These are phyloP conservation scores for Ectropis crepuscularia DNA, from an alignment of 2,888 invertebrate genomes.

Conservation along the genomic window DNA sequence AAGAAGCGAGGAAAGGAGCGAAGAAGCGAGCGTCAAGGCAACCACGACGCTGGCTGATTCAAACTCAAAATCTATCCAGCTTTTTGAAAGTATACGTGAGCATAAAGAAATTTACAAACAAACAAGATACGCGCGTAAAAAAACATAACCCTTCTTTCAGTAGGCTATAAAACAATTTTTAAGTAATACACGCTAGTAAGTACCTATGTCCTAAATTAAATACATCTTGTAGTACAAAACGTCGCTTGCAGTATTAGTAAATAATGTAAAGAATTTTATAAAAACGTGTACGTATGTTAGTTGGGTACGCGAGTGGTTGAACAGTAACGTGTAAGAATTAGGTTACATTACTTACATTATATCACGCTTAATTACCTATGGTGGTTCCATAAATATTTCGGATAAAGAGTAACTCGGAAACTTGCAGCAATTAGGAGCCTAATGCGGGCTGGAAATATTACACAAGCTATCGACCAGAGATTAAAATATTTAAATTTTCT, in stretches of 20 bases:
- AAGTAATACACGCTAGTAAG: not conserved
- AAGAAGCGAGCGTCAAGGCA: too few species aligned
- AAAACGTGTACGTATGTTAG: not conserved
- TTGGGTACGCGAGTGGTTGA: slow-evolving; percentile 28
- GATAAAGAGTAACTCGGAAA: slow-evolving; percentile 62
- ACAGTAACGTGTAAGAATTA: slow-evolving; percentile 37
- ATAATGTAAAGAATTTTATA: not conserved
- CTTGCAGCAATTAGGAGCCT: slow-evolving; percentile 52
- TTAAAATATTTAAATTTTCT: slow-evolving; percentile 1
- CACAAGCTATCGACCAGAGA: slow-evolving; percentile 14
- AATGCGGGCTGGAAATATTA: slow-evolving; percentile 68
- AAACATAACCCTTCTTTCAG: too few species aligned
- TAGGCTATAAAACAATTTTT: too few species aligned
- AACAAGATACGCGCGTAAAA: too few species aligned
- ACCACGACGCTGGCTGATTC: too few species aligned
- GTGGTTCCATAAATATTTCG: slow-evolving; percentile 74
- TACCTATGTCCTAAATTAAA: too few species aligned
- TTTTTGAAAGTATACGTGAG: too few species aligned
- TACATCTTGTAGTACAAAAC: not conserved
- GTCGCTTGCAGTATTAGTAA: too few species aligned
- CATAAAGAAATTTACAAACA: too few species aligned
- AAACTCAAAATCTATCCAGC: too few species aligned
- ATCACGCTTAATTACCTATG: slow-evolving; percentile 56
- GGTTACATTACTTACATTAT: slow-evolving; percentile 38
- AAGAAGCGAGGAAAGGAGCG: too few species aligned